Evolutionary conservation across 2,113 vertebrate species (phyloP).

Genomic region (Brienomyrus brachyistius): DNA sequence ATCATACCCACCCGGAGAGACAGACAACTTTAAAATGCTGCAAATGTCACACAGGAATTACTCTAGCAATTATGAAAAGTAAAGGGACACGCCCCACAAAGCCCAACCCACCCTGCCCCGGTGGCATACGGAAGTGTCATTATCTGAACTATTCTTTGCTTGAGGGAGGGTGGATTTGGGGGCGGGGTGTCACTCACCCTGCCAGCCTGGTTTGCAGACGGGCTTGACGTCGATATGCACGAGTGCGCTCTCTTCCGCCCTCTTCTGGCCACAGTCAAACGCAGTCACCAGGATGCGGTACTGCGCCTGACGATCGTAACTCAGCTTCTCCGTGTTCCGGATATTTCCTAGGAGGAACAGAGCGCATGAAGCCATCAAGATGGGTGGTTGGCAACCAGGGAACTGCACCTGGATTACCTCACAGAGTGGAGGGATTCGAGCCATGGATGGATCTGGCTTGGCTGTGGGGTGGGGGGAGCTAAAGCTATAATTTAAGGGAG

Average conservation of each 20-base stretch:
- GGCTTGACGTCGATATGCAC: conserved; percentile 87
- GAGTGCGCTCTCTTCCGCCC: conserved; percentile 68
- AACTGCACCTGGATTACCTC: neutral
- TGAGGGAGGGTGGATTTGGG: neutral
- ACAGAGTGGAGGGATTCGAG: neutral
- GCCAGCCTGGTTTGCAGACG: conserved; percentile 94
- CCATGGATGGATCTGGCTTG: neutral
- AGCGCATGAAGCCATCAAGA: neutral
- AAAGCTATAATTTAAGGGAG: neutral
- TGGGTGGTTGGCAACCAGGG: neutral
- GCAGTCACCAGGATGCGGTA: conserved; percentile 89
- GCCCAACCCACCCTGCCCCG: neutral
- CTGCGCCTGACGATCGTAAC: conserved; percentile 76
- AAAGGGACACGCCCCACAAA: neutral
- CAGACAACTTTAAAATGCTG: neutral
- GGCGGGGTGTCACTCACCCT: conserved; percentile 65
- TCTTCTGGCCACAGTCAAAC: conserved; percentile 92
- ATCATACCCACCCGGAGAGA: neutral
- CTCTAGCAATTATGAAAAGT: neutral
- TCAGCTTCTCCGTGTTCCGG: conserved; percentile 90
- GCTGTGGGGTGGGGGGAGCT: neutral
- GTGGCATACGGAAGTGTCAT: neutral
- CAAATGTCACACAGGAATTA: neutral
- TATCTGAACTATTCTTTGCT: neutral
- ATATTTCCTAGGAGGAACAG: conserved; percentile 72